Conservation (phyloP, 2,113 vertebrate genomes). For the Burhinus oedicnemus region DNA sequence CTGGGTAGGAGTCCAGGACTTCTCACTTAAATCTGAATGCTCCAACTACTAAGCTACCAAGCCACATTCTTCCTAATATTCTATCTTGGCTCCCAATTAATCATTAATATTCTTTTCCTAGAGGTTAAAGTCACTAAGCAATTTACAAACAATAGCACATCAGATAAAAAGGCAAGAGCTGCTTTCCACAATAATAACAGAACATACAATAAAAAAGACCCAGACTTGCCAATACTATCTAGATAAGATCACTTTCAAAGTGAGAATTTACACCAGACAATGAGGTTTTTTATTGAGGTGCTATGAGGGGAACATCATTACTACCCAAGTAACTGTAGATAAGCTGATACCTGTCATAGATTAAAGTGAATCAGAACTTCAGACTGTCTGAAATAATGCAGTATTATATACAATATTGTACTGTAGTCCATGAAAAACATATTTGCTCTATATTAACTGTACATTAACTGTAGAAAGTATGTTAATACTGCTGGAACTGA, state of each 20-base stretch:
- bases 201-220: background rate
- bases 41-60: background rate
- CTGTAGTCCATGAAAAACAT: background rate
- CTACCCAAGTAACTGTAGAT: background rate
- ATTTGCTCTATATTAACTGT: background rate
- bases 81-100: background rate
- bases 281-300: background rate
- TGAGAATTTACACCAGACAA: background rate
- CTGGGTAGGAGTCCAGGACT: background rate
- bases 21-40: background rate
- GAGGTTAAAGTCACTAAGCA: background rate
- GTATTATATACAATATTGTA: background rate
- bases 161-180: background rate
- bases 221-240: background rate
- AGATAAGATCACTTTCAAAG: conserved; percentile 1
- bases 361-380: background rate
- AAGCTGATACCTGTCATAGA: background rate
- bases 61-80: background rate
- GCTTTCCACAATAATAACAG: background rate
- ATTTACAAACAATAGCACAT: background rate
- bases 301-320: background rate
- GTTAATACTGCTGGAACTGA: background rate
- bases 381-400: background rate
- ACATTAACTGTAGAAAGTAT: background rate
- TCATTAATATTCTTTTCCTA: background rate